Conservation (phyloP, 2,113 vertebrate genomes). For the Psilopogon haemacephalus region DNA sequence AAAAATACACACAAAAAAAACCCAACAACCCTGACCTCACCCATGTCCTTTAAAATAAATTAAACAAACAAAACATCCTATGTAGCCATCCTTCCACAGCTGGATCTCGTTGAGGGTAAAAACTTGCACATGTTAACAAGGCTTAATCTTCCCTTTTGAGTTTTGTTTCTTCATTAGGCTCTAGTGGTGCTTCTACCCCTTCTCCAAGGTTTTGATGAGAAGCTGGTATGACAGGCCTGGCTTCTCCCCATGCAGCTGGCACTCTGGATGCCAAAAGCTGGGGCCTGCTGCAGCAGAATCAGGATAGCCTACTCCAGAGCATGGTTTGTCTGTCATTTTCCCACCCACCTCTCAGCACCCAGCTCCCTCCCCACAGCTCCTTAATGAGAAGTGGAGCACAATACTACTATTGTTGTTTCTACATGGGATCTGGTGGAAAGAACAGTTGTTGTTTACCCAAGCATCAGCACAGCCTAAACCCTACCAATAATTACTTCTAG, state of each 20-base stretch:
- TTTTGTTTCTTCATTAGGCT: conserved; percentile 85
- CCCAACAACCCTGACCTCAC: too few species aligned
- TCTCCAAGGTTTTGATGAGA: conserved; percentile 83
- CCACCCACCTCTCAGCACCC: conserved; percentile 72
- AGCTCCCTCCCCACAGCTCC: conserved; percentile 66
- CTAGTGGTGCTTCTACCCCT: conserved; percentile 38
- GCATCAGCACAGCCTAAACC: conserved; percentile 76
- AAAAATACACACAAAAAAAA: not conserved
- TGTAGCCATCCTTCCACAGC: not conserved
- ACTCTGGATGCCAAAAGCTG: conserved; percentile 75
- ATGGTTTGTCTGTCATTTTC: conserved; percentile 77
- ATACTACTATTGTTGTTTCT: conserved; percentile 85
- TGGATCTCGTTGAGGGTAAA: conserved; percentile 55
- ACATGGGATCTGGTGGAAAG: conserved; percentile 78
- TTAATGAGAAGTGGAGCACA: conserved; percentile 88
- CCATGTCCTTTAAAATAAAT: fast-evolving
- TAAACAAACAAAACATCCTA: not conserved
- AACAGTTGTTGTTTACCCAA: conserved; percentile 90
- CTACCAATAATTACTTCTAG: conserved; percentile 82
- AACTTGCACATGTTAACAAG: conserved; percentile 79
- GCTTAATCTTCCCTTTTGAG: conserved; percentile 85
- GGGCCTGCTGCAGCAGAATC: conserved; percentile 76
- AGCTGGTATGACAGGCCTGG: conserved; percentile 88
- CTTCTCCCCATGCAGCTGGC: conserved; percentile 81
- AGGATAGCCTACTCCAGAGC: conserved; percentile 73